These are phyloP conservation scores for Chrysina gloriosa DNA, from an alignment of 2,888 invertebrate genomes.

Conservation along the genomic window DNA sequence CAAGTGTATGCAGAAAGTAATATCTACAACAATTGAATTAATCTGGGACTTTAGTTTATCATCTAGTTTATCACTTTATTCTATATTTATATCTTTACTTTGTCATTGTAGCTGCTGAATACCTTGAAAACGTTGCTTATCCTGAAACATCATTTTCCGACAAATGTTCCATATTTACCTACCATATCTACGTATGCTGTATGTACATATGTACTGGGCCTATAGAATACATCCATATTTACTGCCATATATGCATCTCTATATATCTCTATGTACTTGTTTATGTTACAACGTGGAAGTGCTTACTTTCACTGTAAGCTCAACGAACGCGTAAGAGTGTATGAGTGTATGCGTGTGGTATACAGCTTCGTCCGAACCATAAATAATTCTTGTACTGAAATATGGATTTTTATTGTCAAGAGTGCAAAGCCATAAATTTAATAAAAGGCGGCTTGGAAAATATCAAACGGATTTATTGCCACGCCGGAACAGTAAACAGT, in stretches of 20 bases:
- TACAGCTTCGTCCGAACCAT: slow-evolving; percentile 49
- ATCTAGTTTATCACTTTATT: no score
- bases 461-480: slow-evolving; percentile 55
- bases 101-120: no score
- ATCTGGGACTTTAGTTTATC: no score
- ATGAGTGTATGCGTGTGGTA: slow-evolving; percentile 40
- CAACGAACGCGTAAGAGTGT: not conserved
- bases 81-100: no score
- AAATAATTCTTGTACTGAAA: slow-evolving; percentile 57
- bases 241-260: not conserved
- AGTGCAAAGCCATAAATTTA: slow-evolving; percentile 59
- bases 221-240: no score
- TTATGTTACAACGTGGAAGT: not conserved
- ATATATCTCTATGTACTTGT: not conserved
- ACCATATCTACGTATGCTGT: not conserved
- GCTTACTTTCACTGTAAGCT: slow-evolving; percentile 2
- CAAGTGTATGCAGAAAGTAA: no score
- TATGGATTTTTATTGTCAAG: slow-evolving; percentile 59
- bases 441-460: slow-evolving; percentile 56
- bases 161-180: not conserved
- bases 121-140: no score
- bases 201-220: not conserved
- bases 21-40: no score
- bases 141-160: not conserved
- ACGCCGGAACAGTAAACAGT: slow-evolving; percentile 32